Conservation (phyloP, 2,888 invertebrate species). For the Cancer borealis region DNA sequence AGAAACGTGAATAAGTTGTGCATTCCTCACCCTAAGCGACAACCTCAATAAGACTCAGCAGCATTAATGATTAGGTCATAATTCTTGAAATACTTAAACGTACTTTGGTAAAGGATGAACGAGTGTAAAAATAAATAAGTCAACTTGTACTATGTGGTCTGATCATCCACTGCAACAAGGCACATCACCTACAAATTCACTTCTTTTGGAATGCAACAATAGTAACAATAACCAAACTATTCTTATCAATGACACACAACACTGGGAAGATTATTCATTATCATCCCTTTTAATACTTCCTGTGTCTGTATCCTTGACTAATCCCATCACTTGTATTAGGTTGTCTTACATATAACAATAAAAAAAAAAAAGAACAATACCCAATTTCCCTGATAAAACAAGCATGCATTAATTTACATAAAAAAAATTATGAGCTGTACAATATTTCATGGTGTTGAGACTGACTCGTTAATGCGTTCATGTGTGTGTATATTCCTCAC, state of each 20-base stretch:
- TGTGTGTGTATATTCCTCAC: not conserved
- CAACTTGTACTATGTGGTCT: slow-evolving; percentile 26
- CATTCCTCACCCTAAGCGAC: not conserved
- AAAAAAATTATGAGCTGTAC: not conserved
- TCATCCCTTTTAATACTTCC: not conserved
- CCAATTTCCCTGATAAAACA: not conserved
- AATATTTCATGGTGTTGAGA: not conserved
- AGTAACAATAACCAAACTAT: not conserved
- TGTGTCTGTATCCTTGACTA: not conserved
- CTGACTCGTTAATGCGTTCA: not conserved
- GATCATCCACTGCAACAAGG: slow-evolving; percentile 31
- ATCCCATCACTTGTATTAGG: not conserved
- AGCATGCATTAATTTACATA: not conserved
- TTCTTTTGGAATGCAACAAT: not conserved
- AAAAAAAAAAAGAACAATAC: not conserved
- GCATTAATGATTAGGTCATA: not conserved
- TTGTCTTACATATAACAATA: not conserved
- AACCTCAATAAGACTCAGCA: not conserved
- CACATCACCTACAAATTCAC: slow-evolving; percentile 1
- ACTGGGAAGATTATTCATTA: not conserved
- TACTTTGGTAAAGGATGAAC: slow-evolving; percentile 10
- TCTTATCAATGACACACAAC: not conserved
- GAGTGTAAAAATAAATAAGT: slow-evolving; percentile 38
- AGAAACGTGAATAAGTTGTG: not conserved
- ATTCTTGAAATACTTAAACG: not conserved